Base-by-base conservation (phyloP, 2,888 invertebrate genomes). In the Chironomus riparius region DNA sequence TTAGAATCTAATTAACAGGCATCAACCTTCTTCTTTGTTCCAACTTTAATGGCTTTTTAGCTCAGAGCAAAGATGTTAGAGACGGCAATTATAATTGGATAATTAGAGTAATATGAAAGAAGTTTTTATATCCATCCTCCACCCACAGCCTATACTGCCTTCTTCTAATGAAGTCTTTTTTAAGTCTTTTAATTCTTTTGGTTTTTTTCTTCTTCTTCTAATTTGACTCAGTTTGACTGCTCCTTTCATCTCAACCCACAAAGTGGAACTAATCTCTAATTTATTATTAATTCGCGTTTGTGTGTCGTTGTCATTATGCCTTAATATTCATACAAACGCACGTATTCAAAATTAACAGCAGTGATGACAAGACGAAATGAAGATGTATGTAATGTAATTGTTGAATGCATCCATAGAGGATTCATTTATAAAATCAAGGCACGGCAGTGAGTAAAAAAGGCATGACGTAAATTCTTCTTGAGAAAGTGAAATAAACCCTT, bases 1-100 rank as follows among this genome's bases (percentile, higher is more conserved):
- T 56, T 56, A 56, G 56, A 56, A 56, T 56, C 56, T 56, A 56
- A 56, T 56, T 56, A 56, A 56, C 56, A 56, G 56, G 15, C 56
- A 56, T 56, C 56, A 56, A 18, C 56, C 56, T 56, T 18, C 56
- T 18, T 56, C 7, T 38, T 38, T 56, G 4, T 50, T 56, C 18
- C 18, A 70, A 47, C 70, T 47, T 38, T 70, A 48, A 70, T 48
- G 70, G 70, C 48, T 70, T 70, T 56, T 18, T 56, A 5, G 56
- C 56, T 56, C 15, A 2, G 6, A 56, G 56, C 56, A 5, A n/a
- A 56, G 56, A 56, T 28, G 47, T 15, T 21, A n/a, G 21, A 70
- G 48, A n/a, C 70, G 18, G 47, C 70, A 70, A 70, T 70, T 70
- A 70, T 70, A 70, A 70, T 70, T 70, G 70, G 70, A 70, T 70